Evolutionary conservation across 2,888 invertebrate species (phyloP).

Genomic region (Melanophora roralis): DNA sequence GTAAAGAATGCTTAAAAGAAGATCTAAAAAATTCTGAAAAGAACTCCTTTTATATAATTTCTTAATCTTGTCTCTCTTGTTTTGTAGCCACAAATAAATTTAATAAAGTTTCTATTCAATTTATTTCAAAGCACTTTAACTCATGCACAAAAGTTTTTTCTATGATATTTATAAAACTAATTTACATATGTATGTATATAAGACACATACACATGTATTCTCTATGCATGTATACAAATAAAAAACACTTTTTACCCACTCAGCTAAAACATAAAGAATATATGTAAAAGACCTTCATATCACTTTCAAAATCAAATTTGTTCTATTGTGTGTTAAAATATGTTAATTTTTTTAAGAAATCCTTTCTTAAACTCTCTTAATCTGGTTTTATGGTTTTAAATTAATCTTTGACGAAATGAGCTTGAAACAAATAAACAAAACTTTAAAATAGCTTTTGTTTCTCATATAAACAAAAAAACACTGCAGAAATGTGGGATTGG

Average conservation of each 20-base stretch:
- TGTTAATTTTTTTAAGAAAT: no score
- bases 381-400: no score
- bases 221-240: not conserved
- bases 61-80: no score
- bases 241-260: not conserved
- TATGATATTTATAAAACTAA: no score
- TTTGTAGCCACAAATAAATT: not conserved
- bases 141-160: constrained; percentile 44
- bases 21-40: no score
- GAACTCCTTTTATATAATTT: no score
- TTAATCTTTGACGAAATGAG: no score
- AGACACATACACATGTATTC: not conserved
- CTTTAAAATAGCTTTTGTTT: no score
- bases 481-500: no score
- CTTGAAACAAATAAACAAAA: no score
- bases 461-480: no score
- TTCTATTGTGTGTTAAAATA: not conserved
- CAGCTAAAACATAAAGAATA: not conserved
- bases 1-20: no score
- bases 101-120: constrained; percentile 20
- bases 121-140: constrained; percentile 12
- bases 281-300: not conserved
- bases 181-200: not conserved
- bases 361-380: not conserved
- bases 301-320: not conserved